Base-by-base conservation (phyloP, 1,140 invertebrate species). In the Drosophila subpulchrella region DNA sequence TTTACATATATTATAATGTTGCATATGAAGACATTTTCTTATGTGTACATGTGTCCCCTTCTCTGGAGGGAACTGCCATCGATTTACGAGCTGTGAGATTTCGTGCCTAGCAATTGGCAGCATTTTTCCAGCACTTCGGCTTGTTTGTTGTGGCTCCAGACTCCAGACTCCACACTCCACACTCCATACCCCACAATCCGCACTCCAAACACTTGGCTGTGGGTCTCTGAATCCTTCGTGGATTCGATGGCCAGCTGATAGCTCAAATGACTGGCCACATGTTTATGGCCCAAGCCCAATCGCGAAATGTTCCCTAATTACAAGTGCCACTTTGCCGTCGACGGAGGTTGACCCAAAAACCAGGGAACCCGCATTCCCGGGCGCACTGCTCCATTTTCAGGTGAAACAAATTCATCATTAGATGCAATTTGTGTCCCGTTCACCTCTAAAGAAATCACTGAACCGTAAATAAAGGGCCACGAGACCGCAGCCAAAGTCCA, bases 41-140 rank as follows among this genome's bases (percentile, higher is more conserved):
- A 27, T 34, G 53, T 68, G 58, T 39, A 50, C 8, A 34, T 20
- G 20, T 47, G 54, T 34, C 63, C 10, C 13, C 32, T 10, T 48
- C 42, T 79, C 56, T 56, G 48, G 38, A 41, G 46, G 57, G 59
- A 66, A 66, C 46, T 42, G 38, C 78, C 73, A 68, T 85, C 82
- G 75, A 86, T 86, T 89, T 86, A 86, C 83, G 83, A 89, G 79
- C 83, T 86, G 83, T 83, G 83, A 86, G 86, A 86, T 89, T 79
- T 86, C 72, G 66, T 83, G 79, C 82, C 78, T 67, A 53, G 75
- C 50, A 72, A 72, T 72, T 72, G 68, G n/a, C 53, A 71, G 38
- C 60, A 42, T 46, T 57, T 62, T 46, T 47, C 15, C 32, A 39
- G n/a, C 62, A 44, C 46, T 68, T 56, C 42, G 59, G 17, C 44